Percentiles rank a stretch among this genome's conserved stretches.
These are phyloP conservation scores for Leptinotarsa juncta DNA, from an alignment of 2,888 invertebrate genomes.

Conservation along the genomic window DNA sequence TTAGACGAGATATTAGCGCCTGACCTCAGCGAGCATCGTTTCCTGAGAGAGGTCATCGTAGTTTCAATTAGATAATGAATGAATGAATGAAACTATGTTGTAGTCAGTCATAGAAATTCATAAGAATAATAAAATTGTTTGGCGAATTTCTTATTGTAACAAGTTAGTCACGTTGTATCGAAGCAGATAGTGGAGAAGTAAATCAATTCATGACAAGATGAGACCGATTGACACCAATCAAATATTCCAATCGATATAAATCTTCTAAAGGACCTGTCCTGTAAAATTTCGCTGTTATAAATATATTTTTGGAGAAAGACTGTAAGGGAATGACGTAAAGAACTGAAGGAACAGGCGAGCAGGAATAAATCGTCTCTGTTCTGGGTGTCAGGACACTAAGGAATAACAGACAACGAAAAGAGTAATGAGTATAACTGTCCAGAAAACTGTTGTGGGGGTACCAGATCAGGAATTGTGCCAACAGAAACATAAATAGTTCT, in stretches of 20 bases:
- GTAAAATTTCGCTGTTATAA: too few relatives aligned
- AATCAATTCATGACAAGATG: neutral
- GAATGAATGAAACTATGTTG: conserved; percentile 6
- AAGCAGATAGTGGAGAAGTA: neutral
- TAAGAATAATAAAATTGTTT: neutral
- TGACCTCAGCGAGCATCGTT: conserved; percentile 3
- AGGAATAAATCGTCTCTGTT: too few relatives aligned
- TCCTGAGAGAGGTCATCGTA: conserved; percentile 9
- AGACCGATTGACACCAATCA: neutral
- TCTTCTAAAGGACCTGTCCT: too few relatives aligned
- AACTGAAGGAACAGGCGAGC: too few relatives aligned
- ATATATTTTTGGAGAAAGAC: too few relatives aligned
- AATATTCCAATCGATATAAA: neutral
- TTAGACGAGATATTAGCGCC: conserved; percentile 1
- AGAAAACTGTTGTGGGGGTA: too few relatives aligned
- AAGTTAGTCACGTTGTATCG: neutral
- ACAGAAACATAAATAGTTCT: too few relatives aligned
- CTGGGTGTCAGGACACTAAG: too few relatives aligned
- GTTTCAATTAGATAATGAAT: conserved; percentile 8
- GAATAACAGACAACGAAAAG: too few relatives aligned
- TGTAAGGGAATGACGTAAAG: too few relatives aligned
- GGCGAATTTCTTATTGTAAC: neutral
- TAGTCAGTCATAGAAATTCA: neutral
- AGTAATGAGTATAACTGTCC: too few relatives aligned
- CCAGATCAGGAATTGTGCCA: too few relatives aligned